A percentile compares a stretch with the other conserved stretches of the same genome.
Conservation (phyloP, 1,140 invertebrate genomes). For the Drusus annulatus region DNA sequence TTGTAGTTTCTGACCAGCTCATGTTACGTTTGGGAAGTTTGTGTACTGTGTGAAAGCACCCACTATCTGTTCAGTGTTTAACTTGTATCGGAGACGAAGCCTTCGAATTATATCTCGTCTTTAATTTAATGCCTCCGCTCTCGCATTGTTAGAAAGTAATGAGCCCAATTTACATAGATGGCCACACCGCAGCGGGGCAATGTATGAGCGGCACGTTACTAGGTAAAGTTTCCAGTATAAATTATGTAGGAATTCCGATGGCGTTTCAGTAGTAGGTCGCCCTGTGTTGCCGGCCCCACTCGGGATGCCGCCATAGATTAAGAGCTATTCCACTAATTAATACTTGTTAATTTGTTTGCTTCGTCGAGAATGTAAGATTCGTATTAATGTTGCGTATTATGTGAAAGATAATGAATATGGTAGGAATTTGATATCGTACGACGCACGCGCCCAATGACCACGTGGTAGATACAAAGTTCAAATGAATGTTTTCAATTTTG, state of each 20-base stretch:
- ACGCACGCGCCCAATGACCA: too few relatives aligned
- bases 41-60: not conserved
- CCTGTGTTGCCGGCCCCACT: constrained; percentile 16
- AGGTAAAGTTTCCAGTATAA: constrained; percentile 51
- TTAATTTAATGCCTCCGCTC: constrained; percentile 48
- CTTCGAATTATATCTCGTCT: constrained; percentile 16
- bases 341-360: constrained; percentile 44
- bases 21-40: too few relatives aligned
- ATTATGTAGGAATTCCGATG: constrained; percentile 48
- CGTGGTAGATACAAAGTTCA: too few relatives aligned
- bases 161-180: constrained; percentile 50
- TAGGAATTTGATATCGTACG: too few relatives aligned
- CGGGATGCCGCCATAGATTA: constrained; percentile 33
- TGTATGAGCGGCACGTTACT: constrained; percentile 44
- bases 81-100: constrained; percentile 21
- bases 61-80: not conserved
- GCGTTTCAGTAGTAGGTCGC: constrained; percentile 47
- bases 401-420: too few relatives aligned
- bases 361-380: not conserved
- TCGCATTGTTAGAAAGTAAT: constrained; percentile 51
- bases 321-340: constrained; percentile 46
- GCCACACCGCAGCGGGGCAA: constrained; percentile 39
- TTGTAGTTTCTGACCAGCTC: too few relatives aligned
- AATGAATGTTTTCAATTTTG: too few relatives aligned
- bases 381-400: not conserved